These are phyloP conservation scores for Schizopygopsis malacanthus DNA, from an alignment of 2,797 vertebrate species.

Conservation along the genomic window DNA sequence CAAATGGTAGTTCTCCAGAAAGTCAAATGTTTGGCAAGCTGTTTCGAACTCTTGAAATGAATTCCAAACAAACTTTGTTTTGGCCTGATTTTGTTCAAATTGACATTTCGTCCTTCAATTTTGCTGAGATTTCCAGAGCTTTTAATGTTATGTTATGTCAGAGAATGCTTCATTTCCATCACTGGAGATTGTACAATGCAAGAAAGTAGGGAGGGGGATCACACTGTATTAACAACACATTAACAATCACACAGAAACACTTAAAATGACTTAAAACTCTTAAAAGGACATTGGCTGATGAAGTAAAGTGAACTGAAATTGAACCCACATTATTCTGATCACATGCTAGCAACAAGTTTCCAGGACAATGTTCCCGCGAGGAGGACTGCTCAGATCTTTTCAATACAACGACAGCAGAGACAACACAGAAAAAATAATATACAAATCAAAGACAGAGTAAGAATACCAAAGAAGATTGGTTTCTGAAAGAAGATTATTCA, in stretches of 20 bases:
- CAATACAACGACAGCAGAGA: background rate
- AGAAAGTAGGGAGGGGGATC: background rate
- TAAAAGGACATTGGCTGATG: background rate
- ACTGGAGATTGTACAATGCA: background rate
- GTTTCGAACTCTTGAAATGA: background rate
- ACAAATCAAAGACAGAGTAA: background rate
- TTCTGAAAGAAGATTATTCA: background rate
- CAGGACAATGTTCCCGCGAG: background rate
- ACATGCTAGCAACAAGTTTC: background rate
- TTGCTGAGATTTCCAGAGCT: background rate
- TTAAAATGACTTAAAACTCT: too few species aligned
- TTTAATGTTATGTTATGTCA: background rate
- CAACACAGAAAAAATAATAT: too few species aligned
- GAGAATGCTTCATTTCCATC: background rate
- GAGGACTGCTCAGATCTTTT: background rate
- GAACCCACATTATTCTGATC: slow-evolving; percentile 3
- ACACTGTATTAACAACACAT: background rate
- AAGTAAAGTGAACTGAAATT: background rate
- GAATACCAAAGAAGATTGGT: background rate
- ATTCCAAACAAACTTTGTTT: background rate
- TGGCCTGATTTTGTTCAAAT: background rate
- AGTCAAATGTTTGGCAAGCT: background rate
- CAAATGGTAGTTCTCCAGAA: background rate
- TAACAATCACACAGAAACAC: background rate
- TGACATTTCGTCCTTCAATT: background rate